Base-by-base conservation (phyloP, 2,797 vertebrate species). In the Melanotaenia pygmaea region DNA sequence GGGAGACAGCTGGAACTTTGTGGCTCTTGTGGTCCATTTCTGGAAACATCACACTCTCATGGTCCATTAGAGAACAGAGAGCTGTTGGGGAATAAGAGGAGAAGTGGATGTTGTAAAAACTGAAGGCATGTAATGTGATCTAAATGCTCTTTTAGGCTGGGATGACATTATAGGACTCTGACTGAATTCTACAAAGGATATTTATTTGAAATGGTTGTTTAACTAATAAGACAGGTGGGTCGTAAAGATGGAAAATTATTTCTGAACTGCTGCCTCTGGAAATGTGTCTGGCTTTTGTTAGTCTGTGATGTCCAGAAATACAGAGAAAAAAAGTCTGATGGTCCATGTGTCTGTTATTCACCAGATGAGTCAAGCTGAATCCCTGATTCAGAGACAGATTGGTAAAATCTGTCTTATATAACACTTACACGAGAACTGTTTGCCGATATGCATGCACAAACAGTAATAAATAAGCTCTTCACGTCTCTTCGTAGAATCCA, bases 21-120 rank as follows among this genome's bases (percentile, higher is more conserved):
- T 62, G 35, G 72, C 77, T 81, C 57, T 78, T 78, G 73, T 74
- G 78, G 69, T 83, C 83, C 83, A 88, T 93, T 88, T 86, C 83
- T 87, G 83, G 65, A 88, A 85, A 83, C 65, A 75, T 45, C 67
- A 24, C 14, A 53, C 84, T 87, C 79, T 85, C 77, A 85, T 3
- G 26, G 85, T 87, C 89, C 89, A 92, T 92, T 92, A 91, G 80
- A 85, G 74, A 74, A 71, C 70, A 69, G 59, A 18, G 71, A 73
- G 80, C 83, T 71, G 79, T 82, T 78, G 53, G 60, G 72, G 71
- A 77, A 80, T 30, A 56, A 50, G 1, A 59, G 54, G 64, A 80
- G 67, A 72, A 63, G 50, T 65, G 70, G 63, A 63, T 69, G 61
- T 78, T 71, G 64, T 54, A 38, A 32, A 68, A 80, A 70, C 62